phyloP scores from a whole-genome alignment of 2,797 vertebrate genomes.

The Danio albolineatus region DNA sequence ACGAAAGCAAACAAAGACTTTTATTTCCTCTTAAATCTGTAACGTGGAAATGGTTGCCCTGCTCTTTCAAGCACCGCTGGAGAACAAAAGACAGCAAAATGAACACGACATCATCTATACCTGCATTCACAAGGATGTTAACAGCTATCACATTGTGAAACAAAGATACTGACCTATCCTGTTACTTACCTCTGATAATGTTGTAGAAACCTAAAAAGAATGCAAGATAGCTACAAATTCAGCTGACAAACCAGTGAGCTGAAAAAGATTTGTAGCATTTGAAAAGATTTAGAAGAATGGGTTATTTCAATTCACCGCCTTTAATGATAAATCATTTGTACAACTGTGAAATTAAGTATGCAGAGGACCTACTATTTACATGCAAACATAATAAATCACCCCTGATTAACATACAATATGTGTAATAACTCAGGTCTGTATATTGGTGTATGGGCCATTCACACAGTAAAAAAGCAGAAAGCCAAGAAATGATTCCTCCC shows the following conservation, averaged over 20 bases:
- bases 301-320: background rate
- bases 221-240: background rate
- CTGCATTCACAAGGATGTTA: slow-evolving; percentile 35
- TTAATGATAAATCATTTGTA: background rate
- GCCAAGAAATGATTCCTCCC: too few species aligned
- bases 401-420: too few species aligned
- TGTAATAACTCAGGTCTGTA: too few species aligned
- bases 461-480: too few species aligned
- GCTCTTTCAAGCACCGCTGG: slow-evolving; percentile 67
- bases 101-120: slow-evolving; percentile 64
- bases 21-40: slow-evolving; percentile 76
- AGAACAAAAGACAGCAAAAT: slow-evolving; percentile 68
- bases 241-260: slow-evolving; percentile 6
- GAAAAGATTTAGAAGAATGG: background rate
- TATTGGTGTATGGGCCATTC: too few species aligned
- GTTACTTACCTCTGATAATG: background rate
- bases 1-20: slow-evolving; percentile 72
- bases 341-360: background rate
- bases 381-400: too few species aligned
- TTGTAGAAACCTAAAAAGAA: background rate
- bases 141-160: slow-evolving; percentile 48
- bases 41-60: slow-evolving; percentile 75
- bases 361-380: background rate
- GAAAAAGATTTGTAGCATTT: background rate
- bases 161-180: background rate